Evolutionary conservation across 2,888 invertebrate species (phyloP).

Genomic region (Volucella zonaria): DNA sequence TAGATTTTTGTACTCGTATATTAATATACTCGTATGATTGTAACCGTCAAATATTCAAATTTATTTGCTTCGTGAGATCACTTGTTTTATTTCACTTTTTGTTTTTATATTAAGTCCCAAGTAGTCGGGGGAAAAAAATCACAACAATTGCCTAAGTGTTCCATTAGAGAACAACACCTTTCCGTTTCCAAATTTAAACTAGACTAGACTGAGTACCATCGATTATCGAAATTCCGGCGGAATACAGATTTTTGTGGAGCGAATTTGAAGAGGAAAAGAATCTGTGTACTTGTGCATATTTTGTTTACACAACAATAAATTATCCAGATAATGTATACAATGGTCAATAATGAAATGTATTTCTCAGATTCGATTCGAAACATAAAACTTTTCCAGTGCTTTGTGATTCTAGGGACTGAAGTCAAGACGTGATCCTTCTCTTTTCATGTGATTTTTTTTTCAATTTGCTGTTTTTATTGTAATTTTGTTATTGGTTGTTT

Average conservation of each 20-base stretch:
- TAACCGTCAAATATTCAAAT: not conserved
- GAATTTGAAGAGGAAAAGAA: constrained; percentile 36
- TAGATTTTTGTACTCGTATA: too few relatives aligned
- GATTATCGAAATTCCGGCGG: constrained; percentile 32
- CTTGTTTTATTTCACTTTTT: not conserved
- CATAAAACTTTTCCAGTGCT: constrained; percentile 42
- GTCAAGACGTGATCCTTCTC: constrained; percentile 12
- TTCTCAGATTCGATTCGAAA: constrained; percentile 54
- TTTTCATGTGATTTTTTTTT: constrained; percentile 15
- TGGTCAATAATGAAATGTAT: constrained; percentile 52
- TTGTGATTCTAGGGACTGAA: constrained; percentile 20
- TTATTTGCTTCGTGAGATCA: not conserved
- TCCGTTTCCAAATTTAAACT: constrained; percentile 63
- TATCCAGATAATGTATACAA: constrained; percentile 68
- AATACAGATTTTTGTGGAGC: constrained; percentile 42
- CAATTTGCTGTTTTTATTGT: constrained; percentile 25
- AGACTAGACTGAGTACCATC: constrained; percentile 35
- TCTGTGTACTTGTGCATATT: constrained; percentile 63
- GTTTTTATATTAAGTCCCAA: not conserved
- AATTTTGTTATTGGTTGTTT: constrained; percentile 5
- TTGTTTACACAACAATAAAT: constrained; percentile 76
- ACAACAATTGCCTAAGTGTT: not conserved
- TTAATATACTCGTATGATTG: not conserved
- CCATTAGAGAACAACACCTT: constrained; percentile 58
- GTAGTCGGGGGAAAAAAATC: not conserved